Evolutionary conservation across 2,113 vertebrate genomes (phyloP), one percentile per base, ranked within the genome.

Genomic region (Carassius auratus): DNA sequence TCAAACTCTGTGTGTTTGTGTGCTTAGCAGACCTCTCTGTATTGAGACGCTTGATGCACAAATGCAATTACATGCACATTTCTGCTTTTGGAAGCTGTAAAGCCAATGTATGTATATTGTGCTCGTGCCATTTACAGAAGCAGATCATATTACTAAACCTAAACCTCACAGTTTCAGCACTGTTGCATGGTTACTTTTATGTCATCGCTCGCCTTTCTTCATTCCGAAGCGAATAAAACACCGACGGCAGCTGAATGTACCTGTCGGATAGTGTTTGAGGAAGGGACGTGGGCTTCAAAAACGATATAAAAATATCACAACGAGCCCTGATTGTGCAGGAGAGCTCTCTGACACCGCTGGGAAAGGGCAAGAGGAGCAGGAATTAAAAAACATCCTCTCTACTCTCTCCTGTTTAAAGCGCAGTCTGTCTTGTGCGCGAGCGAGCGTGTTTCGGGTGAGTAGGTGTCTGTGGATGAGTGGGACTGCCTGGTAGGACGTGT

Each of bases 401-500:
- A 30, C 59, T 30, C 82, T 73, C 30, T 88, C 81, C 48, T 30
- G 59, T 55, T 82, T 85, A 80, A 75, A 73, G 73, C 68, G 38
- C 69, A n/a, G 45, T 62, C 38, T 77, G 55, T 71, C 61, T 79
- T 64, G 86, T 80, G 73, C 42, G 86, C 52, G 84, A 79, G 26
- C 26, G 26, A 26, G 87, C 81, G 86, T 77, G 77, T 87, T 76
- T 75, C 84, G 89, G 81, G 89, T 89, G 90, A 86, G 91, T 88
- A 87, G 90, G 92, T 92, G 93, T 93, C 92, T 93, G 87, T 88
- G 90, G 90, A 92, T 94, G 94, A 94, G 94, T 94, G 94, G 95
- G 94, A 95, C 94, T 94, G 94, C 94, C 94, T 95, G 93, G 92
- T 94, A 92, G 92, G 91, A 94, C 90, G 93, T 93, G 94, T 94